Evolutionary conservation across 2,113 vertebrate genomes (phyloP).

Genomic region (Tringa solitaria): DNA sequence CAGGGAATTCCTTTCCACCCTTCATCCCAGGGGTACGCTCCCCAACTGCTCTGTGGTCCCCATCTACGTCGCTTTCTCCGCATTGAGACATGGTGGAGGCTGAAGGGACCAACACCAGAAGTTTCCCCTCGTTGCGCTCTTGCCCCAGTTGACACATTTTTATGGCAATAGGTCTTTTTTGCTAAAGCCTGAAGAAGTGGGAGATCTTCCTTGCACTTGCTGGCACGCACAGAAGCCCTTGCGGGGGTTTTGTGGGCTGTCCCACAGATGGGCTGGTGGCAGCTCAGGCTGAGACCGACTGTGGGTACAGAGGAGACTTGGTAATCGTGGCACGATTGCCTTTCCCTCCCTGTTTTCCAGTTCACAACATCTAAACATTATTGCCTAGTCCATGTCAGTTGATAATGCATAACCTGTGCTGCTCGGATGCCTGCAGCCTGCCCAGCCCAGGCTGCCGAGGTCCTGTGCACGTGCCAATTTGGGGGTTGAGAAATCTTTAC

Average conservation of each 20-base stretch:
- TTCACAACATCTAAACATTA: rapidly evolving
- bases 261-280: background rate
- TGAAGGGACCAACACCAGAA: background rate
- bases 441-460: background rate
- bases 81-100: rapidly evolving
- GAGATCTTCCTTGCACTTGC: background rate
- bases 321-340: rapidly evolving
- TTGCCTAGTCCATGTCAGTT: rapidly evolving
- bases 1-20: rapidly evolving
- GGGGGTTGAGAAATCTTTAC: rapidly evolving
- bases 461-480: rapidly evolving
- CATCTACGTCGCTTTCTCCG: too few relatives aligned
- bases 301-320: background rate
- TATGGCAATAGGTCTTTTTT: rapidly evolving
- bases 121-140: rapidly evolving
- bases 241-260: background rate
- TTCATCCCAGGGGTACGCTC: rapidly evolving
- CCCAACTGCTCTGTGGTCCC: rapidly evolving
- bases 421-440: rapidly evolving
- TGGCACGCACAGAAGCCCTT: background rate
- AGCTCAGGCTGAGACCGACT: background rate
- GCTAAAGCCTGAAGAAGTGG: background rate
- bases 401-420: rapidly evolving
- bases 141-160: rapidly evolving
- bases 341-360: background rate